Base-by-base conservation (phyloP, 2,797 vertebrate species). In the Peromyscus nudipes region DNA sequence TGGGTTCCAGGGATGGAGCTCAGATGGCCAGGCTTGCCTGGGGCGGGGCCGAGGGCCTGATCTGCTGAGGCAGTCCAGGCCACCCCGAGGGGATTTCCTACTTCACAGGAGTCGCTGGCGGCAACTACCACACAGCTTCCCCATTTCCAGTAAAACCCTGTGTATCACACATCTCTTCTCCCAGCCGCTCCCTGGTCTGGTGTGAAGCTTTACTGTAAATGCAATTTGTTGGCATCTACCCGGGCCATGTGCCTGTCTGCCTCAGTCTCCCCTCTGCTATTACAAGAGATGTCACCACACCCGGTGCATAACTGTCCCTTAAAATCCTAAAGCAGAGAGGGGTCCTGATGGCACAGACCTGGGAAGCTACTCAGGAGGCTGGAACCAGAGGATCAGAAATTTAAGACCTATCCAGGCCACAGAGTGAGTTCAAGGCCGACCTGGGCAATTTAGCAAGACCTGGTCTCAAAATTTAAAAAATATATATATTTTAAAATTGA, bases 181-280 rank as follows among this genome's bases (percentile, higher is more conserved):
- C 80, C 65, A 11, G 0, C 29, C 37, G 67, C 77, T 55, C 46
- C 57, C 60, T 37, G 29, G 29, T 17, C 1, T 4, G 6, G 10
- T 12, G 13, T 23, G 4, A 49, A 77, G 67, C 23, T 37, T 13
- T 23, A 76, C 25, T 13, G 13, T 25, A 40, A 43, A 12, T 57
- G 52, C 64, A 67, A 17, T 67, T 75, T 46, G 14, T 27, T 40
- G 65, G 34, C 6, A 19, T 69, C 75, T 62, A 3, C 21, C 0
- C 3, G 0, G 4, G 43, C 43, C 0, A 2, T 2, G 2, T 5
- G 21, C 52, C 16, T 4, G 27, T 19, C 71, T 62, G 71, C 55
- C 71, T 77, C 37, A 3, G 29, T 9, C 23, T 62, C 29, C 37
- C n/a, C 1, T 0, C 12, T n/a, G 4, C 37, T 16, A 9, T 21